Evolutionary conservation across 2,797 vertebrate species (phyloP), one percentile per base, ranked within the genome.

Genomic region (Gambusia yucatana): DNA sequence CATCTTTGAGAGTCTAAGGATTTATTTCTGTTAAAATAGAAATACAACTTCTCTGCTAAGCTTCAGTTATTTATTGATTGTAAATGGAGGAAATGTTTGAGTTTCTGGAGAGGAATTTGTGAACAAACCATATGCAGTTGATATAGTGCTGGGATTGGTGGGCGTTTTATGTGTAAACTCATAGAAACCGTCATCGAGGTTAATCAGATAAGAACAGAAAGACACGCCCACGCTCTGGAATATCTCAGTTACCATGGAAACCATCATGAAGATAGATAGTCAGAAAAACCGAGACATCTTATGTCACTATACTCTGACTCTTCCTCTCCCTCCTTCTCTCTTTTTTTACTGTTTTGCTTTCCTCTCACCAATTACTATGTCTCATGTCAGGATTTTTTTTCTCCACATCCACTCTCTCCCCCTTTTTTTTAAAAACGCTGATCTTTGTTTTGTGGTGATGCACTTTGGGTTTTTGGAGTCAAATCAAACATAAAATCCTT

Each of bases 241-340:
- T 89, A 92, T 94, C 91, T 92, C 86, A 91, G 93, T 95, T 94
- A 89, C 94, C 91, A 94, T 95, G 89, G 93, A 92, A 93, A 95
- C 92, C 89, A 90, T 90, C 85, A 84, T 67, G 67, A 86, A 90
- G 88, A 84, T 84, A 86, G 87, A 84, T 82, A 44, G 73, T 88
- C 46, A 73, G 91, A 92, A 52, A 90, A 91, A 88, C 43, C 71
- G 80, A 93, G 89, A 92, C 89, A 86, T 93, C 87, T 94, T 90
- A 90, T 93, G 92, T 94, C 91, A 91, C 89, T 91, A 65, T 86
- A 85, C 78, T 87, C 77, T 76, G 72, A 48, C 50, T 85, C 78
- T 84, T 82, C 75, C 82, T 84, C 81, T 77, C 71, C 65, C 72
- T 86, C 74, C 82, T 72, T 79, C 80, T 87, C 72, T 75, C 84